Conservation (phyloP, 2,797 vertebrate species). For the Sebastes jordani region DNA sequence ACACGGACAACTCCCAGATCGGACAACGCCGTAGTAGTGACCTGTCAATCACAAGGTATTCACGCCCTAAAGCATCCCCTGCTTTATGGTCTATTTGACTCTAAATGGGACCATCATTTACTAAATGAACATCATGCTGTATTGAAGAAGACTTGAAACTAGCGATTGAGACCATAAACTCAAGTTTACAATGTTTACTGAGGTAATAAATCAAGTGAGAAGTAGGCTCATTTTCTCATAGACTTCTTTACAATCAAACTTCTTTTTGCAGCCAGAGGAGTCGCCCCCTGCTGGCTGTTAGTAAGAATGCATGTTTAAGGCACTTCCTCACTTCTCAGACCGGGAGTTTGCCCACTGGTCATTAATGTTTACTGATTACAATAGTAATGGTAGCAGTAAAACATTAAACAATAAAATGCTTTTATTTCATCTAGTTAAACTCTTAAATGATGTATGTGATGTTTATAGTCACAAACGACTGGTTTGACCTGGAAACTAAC, state of each 20-base stretch:
- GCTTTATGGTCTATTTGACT: no score
- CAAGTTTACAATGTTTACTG: no score
- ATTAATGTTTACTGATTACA: background rate
- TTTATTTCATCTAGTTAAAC: background rate
- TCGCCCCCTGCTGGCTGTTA: background rate
- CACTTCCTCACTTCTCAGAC: background rate
- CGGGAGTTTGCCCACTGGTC: background rate
- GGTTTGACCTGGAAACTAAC: background rate
- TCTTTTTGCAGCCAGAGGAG: background rate
- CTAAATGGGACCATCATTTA: no score
- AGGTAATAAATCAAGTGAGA: no score
- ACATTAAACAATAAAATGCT: background rate
- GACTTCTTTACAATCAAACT: background rate
- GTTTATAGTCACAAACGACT: background rate
- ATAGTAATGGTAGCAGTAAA: background rate
- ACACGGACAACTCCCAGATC: no score
- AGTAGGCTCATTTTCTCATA: background rate
- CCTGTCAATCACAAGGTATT: no score
- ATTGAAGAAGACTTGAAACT: no score
- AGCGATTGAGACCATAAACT: no score
- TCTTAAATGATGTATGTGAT: background rate
- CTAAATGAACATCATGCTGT: no score
- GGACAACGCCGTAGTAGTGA: no score
- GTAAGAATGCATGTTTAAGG: background rate
- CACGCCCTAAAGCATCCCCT: rapidly evolving